Conservation (phyloP, 2,113 vertebrate species). For the Vidua macroura region DNA sequence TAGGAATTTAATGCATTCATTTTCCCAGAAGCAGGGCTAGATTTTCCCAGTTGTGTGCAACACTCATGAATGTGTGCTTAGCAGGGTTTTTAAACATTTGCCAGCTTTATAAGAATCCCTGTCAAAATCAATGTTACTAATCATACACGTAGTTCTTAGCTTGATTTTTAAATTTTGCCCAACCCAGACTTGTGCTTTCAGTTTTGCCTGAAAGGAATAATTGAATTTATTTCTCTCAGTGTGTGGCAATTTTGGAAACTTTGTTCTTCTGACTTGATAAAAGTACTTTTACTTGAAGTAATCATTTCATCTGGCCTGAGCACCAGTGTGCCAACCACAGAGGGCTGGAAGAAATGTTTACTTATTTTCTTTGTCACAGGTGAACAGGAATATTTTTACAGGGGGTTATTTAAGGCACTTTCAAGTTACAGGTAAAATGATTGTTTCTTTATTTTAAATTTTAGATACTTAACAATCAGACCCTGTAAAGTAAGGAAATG, state of each 20-base stretch:
- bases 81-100: neutral
- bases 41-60: neutral
- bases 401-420: neutral
- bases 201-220: neutral
- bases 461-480: neutral
- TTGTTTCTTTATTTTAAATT: constrained; percentile 22
- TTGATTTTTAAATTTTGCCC: neutral
- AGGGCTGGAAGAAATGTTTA: neutral
- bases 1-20: neutral
- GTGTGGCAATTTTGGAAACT: neutral
- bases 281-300: neutral
- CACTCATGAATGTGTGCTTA: neutral
- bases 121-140: neutral
- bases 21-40: neutral
- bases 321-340: neutral
- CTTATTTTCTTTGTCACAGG: neutral
- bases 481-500: constrained; percentile 12
- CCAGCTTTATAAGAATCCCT: neutral
- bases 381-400: neutral
- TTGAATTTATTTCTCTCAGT: neutral
- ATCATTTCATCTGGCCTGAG: neutral
- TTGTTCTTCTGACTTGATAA: neutral
- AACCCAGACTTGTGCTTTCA: neutral
- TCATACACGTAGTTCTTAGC: neutral
- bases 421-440: neutral